These are phyloP conservation scores for Potamarius usumacintae DNA, from an alignment of 2,113 vertebrate species.

Conservation along the genomic window DNA sequence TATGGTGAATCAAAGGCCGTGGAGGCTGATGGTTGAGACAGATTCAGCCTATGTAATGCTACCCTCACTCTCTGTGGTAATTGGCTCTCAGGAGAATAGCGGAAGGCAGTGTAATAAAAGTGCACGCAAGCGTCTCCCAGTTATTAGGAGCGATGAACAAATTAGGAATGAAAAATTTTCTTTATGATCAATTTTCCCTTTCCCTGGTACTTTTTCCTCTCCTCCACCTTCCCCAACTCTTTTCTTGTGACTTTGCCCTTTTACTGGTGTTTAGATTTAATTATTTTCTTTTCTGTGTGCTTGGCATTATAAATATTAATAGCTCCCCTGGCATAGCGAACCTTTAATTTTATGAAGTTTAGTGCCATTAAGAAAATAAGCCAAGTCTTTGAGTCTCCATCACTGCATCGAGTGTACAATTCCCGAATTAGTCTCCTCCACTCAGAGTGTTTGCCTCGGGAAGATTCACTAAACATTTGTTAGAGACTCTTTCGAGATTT, in stretches of 20 bases:
- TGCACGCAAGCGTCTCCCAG: slow-evolving; percentile 65
- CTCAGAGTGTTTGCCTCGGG: slow-evolving; percentile 42
- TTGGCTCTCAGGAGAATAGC: slow-evolving; percentile 77
- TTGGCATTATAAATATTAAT: slow-evolving; percentile 53
- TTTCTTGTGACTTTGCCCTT: slow-evolving; percentile 42
- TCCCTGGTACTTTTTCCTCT: slow-evolving; percentile 3
- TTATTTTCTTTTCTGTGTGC: slow-evolving; percentile 40
- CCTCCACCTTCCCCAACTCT: not conserved
- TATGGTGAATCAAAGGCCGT: slow-evolving; percentile 47
- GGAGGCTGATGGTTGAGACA: slow-evolving; percentile 48
- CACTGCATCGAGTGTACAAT: not conserved
- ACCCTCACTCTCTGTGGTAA: slow-evolving; percentile 72
- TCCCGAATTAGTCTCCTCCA: slow-evolving; percentile 47
- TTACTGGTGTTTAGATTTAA: slow-evolving; percentile 43
- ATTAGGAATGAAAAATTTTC: slow-evolving; percentile 57
- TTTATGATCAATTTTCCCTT: slow-evolving; percentile 61
- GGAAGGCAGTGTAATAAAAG: slow-evolving; percentile 66
- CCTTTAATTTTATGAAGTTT: slow-evolving; percentile 44
- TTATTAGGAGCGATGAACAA: slow-evolving; percentile 73
- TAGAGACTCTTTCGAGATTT: slow-evolving; percentile 77
- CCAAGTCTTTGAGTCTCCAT: slow-evolving; percentile 13
- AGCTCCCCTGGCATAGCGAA: slow-evolving; percentile 14
- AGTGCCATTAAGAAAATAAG: slow-evolving; percentile 26
- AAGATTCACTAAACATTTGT: slow-evolving; percentile 66
- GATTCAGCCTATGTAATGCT: slow-evolving; percentile 61